phyloP scores from a whole-genome alignment of 2,113 vertebrate genomes.

The Uria aalge region DNA sequence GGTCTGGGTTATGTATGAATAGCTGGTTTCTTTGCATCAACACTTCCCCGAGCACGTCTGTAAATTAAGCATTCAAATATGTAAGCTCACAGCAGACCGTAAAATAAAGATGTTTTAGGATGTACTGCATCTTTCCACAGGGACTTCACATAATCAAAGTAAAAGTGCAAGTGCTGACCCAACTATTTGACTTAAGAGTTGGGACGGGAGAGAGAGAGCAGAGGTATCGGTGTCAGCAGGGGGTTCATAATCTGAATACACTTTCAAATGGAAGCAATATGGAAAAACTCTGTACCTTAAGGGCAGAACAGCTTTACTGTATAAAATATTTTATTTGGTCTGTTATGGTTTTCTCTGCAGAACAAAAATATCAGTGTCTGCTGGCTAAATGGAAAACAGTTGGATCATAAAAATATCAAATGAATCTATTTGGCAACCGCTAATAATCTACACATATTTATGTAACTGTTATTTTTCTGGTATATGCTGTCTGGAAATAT shows the following conservation, averaged over 20 bases:
- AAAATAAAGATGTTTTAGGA: slow-evolving; percentile 35
- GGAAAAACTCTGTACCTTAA: slow-evolving; percentile 36
- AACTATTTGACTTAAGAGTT: slow-evolving; percentile 16
- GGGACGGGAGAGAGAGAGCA: not conserved
- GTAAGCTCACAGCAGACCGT: not conserved
- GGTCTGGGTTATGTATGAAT: not conserved
- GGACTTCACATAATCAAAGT: slow-evolving; percentile 9
- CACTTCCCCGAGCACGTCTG: not conserved
- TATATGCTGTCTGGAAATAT: slow-evolving; percentile 41
- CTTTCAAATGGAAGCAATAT: slow-evolving; percentile 30
- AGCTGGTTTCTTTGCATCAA: not conserved
- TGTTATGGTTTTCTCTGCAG: slow-evolving; percentile 44
- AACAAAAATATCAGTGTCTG: slow-evolving; percentile 53
- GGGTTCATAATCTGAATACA: slow-evolving; percentile 41
- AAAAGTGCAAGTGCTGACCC: slow-evolving; percentile 1
- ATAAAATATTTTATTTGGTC: slow-evolving; percentile 49
- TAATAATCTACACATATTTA: slow-evolving; percentile 52
- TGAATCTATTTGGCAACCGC: slow-evolving; percentile 40
- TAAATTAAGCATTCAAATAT: slow-evolving; percentile 26
- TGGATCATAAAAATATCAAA: slow-evolving; percentile 65
- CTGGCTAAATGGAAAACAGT: slow-evolving; percentile 64
- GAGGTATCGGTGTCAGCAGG: slow-evolving; percentile 10
- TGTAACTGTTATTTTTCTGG: slow-evolving; percentile 7
- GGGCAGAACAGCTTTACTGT: slow-evolving; percentile 52
- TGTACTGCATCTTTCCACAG: not conserved